These are phyloP conservation scores for Charaxes varanes DNA, from an alignment of 1,140 invertebrate species.

Conservation along the genomic window DNA sequence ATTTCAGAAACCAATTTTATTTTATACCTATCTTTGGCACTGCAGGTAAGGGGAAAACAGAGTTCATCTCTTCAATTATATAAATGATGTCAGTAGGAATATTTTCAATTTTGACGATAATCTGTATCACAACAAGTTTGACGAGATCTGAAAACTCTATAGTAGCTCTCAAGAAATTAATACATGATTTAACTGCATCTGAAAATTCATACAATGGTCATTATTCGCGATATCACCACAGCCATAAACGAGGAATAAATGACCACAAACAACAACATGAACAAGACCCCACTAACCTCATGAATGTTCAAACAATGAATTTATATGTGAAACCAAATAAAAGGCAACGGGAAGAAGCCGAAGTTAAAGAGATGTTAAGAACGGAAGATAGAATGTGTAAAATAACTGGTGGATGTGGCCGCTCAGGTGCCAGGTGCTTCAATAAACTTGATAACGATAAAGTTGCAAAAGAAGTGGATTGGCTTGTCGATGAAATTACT, in stretches of 20 bases:
- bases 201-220: not conserved
- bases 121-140: not conserved
- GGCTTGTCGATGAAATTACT: slow-evolving; percentile 13
- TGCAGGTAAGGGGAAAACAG: not conserved
- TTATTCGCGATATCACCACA: not conserved
- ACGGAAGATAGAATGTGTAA: slow-evolving; percentile 9
- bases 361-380: not conserved
- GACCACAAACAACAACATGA: not conserved
- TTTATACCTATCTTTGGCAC: slow-evolving; percentile 1
- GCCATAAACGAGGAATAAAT: too few species aligned
- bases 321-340: slow-evolving; percentile 13
- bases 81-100: not conserved
- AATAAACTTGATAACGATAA: slow-evolving; percentile 1
- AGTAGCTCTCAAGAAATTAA: slow-evolving; percentile 2
- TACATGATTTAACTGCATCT: slow-evolving; percentile 4
- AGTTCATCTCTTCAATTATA: not conserved
- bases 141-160: not conserved
- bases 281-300: slow-evolving; percentile 5
- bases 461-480: slow-evolving; percentile 12
- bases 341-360: not conserved
- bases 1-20: slow-evolving; percentile 19
- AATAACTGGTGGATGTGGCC: slow-evolving; percentile 11
- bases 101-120: not conserved
- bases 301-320: slow-evolving; percentile 13
- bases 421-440: slow-evolving; percentile 1